phyloP scores from a whole-genome alignment of 2,888 invertebrate genomes.

The Neuroscelio doddi region DNA sequence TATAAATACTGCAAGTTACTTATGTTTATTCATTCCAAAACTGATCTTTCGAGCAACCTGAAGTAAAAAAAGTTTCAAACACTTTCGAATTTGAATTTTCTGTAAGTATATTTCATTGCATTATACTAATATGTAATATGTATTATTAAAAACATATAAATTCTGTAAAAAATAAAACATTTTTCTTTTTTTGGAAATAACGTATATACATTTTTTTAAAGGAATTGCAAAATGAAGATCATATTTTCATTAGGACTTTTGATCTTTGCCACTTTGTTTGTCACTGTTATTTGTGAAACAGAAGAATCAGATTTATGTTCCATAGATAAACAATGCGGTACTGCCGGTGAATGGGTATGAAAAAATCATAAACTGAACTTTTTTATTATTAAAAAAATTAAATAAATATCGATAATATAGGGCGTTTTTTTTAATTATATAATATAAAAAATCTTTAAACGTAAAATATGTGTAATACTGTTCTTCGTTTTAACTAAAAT shows the following conservation, averaged over 20 bases:
- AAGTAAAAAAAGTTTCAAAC: not conserved
- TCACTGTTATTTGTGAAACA: not conserved
- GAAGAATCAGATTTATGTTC: not conserved
- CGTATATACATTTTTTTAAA: not conserved
- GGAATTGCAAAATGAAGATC: not conserved
- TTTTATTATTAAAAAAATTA: not conserved
- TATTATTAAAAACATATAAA: too few species aligned
- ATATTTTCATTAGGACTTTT: not conserved
- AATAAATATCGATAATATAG: too few species aligned
- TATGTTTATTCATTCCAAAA: not conserved
- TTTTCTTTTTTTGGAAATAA: not conserved
- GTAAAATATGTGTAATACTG: too few species aligned
- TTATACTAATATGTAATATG: too few species aligned
- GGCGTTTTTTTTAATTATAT: too few species aligned
- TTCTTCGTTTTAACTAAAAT: too few species aligned
- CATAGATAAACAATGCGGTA: not conserved
- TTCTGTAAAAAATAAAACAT: too few species aligned
- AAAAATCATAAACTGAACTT: too few species aligned
- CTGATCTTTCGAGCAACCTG: not conserved
- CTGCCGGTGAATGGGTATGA: not conserved
- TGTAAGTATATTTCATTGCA: too few species aligned
- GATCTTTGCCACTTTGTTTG: not conserved
- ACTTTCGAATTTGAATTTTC: too few species aligned
- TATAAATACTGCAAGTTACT: constrained; percentile 5
- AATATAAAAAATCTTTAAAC: too few species aligned